Evolutionary conservation across 1,140 invertebrate species (phyloP), one percentile per base, ranked within the genome.

Genomic region (Rhopalosiphum maidis): DNA sequence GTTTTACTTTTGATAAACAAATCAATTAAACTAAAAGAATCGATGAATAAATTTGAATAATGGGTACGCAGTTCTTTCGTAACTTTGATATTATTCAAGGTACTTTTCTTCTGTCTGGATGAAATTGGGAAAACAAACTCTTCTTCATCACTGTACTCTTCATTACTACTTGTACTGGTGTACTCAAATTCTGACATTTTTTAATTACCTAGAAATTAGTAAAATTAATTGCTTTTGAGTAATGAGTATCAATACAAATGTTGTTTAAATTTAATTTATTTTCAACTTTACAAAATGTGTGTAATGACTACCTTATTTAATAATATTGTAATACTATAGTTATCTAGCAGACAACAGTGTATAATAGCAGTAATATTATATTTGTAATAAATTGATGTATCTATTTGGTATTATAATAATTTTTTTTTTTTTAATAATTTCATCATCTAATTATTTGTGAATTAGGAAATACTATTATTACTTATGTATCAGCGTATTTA

Each of bases 141-240:
- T 82, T 83, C 90, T 7, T 77, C 55, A 15, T 92, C 90, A 51
- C 77, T 41, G 21, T 43, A 43, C 0, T 43, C 30, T 8, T 92
- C 46, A 21, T 82, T 51, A 51, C 46, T 46, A 48, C 82, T 86
- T 18, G 37, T 30, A 25, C 37, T 30, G 11, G 11, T n/a, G 25
- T 54, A 93, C 55, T 93, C 91, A 55, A 93, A 93, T 15, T 93
- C 91, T 9, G 91, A 86, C 91, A 93, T 91, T 82, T 43, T 91
- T 51, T 9, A 83, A 37, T 5, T 41, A 85, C 41, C 22, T 43
- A 41, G 15, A 85, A 85, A 6, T n/a, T 5, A 77, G 60, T 51
- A 77, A 77, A 77, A 68, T n/a, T 77, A 77, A 77, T 23, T 68
- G 30, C 0, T n/a, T 15, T 68, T n/a, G 11, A 68, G 30, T 18